Base-by-base conservation (phyloP, 2,888 invertebrate genomes). In the Ectobius pallidus region DNA sequence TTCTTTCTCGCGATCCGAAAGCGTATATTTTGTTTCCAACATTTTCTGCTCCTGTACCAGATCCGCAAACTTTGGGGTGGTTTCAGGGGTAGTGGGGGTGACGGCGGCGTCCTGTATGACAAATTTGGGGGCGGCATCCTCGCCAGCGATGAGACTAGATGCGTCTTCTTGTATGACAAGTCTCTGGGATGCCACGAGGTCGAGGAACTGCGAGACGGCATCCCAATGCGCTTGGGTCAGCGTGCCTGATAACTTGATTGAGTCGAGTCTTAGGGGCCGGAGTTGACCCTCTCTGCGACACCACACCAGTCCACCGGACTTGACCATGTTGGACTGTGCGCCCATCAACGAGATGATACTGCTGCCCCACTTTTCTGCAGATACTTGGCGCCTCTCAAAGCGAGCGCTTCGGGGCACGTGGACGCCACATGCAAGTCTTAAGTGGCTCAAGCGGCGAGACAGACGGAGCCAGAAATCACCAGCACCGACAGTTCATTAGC, bases 221-320 rank as follows among this genome's bases (percentile, higher is more conserved):
- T 88, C 87, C 84, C 89, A 88, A 79, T 90, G 90, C 65, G 89
- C 89, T 78, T 88, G 87, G 32, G 89, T 90, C 75, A 89, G 85
- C 74, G 87, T 87, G 75, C 90, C 89, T 81, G 89, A 89, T 78
- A 90, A 85, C 78, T 89, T 85, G 77, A 90, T 89, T 78, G 89
- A 89, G 74, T 89, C 89, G 77, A 90, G 85, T 81, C 89, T 89
- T 76, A 90, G 86, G 77, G 90, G 90, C 81, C 89, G 87, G 73
- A 75, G 74, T 49, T 71, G 74, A 1, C 75, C 76, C 14, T 75
- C 74, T 30, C 72, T 70, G 22, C 61, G 44, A 22, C 69, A 70
- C 73, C 75, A 73, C 39, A 72, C 71, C 27, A 74, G 70, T 14
- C 70, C 69, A 11, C 74, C 73, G 42, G 61, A 52, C 58, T 65